Evolutionary conservation across 2,888 invertebrate genomes (phyloP).

Genomic region (Cylloceria caligata): DNA sequence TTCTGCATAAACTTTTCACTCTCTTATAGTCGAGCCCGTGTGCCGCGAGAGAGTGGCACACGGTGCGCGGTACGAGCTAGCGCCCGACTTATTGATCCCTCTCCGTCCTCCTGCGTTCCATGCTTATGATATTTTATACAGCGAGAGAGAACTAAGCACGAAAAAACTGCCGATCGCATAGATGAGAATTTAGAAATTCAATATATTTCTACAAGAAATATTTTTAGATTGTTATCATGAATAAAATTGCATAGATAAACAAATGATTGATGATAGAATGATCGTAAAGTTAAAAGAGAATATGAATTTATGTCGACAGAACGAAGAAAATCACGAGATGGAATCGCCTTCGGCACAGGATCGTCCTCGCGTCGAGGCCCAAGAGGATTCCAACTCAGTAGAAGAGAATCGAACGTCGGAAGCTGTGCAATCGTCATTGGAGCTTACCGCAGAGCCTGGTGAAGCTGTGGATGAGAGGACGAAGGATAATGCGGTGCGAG

Average conservation of each 20-base stretch:
- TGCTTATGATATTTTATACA: constrained; percentile 70
- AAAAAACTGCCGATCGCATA: background rate
- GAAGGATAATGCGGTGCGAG: background rate
- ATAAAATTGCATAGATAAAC: background rate
- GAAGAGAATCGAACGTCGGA: constrained; percentile 46
- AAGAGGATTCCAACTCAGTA: constrained; percentile 77
- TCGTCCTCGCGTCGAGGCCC: constrained; percentile 71
- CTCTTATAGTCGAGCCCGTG: constrained; percentile 41
- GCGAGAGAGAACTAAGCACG: constrained; percentile 53
- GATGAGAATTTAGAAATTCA: background rate
- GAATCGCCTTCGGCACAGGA: constrained; percentile 79
- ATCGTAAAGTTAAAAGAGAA: background rate
- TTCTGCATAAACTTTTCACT: constrained; percentile 42
- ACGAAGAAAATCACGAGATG: constrained; percentile 76
- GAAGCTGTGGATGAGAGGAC: background rate
- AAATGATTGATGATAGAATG: background rate
- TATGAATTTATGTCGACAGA: constrained; percentile 55
- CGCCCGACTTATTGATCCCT: constrained; percentile 83
- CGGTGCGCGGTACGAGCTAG: constrained; percentile 69
- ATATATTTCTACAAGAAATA: background rate
- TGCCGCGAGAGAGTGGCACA: constrained; percentile 50
- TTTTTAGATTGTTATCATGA: background rate
- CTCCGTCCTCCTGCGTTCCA: constrained; percentile 57
- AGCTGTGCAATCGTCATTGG: background rate
- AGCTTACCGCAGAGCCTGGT: background rate